Conservation (phyloP, 2,888 invertebrate species). For the Brachyptera putata region DNA sequence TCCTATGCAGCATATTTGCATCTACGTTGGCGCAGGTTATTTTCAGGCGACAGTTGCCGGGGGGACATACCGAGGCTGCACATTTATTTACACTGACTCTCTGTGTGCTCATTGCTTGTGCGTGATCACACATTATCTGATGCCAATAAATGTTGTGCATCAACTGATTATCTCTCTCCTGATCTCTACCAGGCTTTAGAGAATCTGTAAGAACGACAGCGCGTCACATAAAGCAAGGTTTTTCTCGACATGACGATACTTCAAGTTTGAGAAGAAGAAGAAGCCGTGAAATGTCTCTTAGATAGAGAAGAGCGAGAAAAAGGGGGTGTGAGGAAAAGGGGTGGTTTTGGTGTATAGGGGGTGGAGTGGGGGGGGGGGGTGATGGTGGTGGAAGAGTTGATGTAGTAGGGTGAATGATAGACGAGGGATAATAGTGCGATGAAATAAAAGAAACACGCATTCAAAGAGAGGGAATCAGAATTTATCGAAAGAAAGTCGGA, state of each 20-base stretch:
- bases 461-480: neutral
- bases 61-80: neutral
- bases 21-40: constrained; percentile 9
- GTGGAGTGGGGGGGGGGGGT: constrained; percentile 21
- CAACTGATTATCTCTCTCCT: no score
- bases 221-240: no score
- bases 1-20: constrained; percentile 8
- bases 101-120: neutral
- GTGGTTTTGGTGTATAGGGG: constrained; percentile 19
- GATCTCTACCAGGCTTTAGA: no score
- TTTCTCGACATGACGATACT: no score
- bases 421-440: constrained; percentile 7
- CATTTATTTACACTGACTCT: neutral
- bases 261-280: no score
- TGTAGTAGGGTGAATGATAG: constrained; percentile 2
- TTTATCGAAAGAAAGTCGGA: neutral
- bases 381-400: constrained; percentile 3
- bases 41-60: constrained; percentile 20
- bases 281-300: no score
- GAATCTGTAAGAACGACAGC: no score
- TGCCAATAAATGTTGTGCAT: neutral
- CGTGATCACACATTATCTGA: no score
- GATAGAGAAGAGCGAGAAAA: no score
- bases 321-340: constrained; percentile 12
- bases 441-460: neutral